A percentile compares a stretch with the other conserved stretches of the same genome.
Evolutionary conservation across 2,888 invertebrate genomes (phyloP).

Genomic region (Drosophila greeni): DNA sequence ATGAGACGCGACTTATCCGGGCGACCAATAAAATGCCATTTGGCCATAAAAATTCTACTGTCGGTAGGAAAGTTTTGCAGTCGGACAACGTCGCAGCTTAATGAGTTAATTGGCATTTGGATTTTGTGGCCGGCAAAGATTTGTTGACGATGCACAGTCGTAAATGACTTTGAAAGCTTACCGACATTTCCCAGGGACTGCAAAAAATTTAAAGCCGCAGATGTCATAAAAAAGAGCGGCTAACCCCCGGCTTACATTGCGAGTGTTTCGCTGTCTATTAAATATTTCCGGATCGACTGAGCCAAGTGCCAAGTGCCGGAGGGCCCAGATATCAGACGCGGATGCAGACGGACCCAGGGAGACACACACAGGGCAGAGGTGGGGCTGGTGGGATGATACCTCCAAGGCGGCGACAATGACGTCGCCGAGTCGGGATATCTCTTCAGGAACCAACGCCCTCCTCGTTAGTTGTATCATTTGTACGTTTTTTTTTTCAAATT

Average conservation of each 20-base stretch:
- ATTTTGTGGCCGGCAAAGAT: constrained; percentile 66
- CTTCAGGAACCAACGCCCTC: constrained; percentile 20
- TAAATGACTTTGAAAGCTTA: constrained; percentile 45
- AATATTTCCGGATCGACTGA: constrained; percentile 59
- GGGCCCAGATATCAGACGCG: constrained; percentile 32
- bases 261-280: constrained; percentile 46
- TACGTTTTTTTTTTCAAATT: constrained; percentile 48
- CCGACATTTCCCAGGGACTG: background rate
- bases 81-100: constrained; percentile 41
- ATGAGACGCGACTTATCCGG: constrained; percentile 60
- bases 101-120: constrained; percentile 72
- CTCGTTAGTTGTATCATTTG: constrained; percentile 62
- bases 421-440: constrained; percentile 50
- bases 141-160: constrained; percentile 60
- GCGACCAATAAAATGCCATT: constrained; percentile 63
- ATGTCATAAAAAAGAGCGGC: constrained; percentile 20
- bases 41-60: constrained; percentile 55
- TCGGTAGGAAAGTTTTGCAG: constrained; percentile 35
- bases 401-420: constrained; percentile 33
- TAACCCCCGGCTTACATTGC: constrained; percentile 24
- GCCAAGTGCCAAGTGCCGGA: constrained; percentile 43
- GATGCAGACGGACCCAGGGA: constrained; percentile 18
- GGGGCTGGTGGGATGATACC: constrained; percentile 39
- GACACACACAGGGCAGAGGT: constrained; percentile 14
- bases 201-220: constrained; percentile 35